phyloP scores from a whole-genome alignment of 2,888 invertebrate species.

The Tipula vernalis region DNA sequence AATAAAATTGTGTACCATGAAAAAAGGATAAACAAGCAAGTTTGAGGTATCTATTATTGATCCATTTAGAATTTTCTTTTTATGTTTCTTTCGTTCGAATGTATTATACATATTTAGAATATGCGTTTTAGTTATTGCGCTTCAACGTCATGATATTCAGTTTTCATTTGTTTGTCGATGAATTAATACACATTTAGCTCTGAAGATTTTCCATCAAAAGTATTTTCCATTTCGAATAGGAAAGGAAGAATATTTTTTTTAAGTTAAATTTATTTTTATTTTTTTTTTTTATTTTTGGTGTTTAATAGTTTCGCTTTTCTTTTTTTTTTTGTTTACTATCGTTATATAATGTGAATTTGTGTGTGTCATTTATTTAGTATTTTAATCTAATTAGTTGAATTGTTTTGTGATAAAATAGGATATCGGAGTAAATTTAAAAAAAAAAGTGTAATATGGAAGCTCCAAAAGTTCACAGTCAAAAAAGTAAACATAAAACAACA shows the following conservation, averaged over 20 bases:
- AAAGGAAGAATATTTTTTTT: background rate
- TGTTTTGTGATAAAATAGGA: background rate
- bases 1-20: background rate
- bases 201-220: background rate
- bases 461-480: slow-evolving; percentile 35
- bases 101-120: slow-evolving; percentile 5
- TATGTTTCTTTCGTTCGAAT: background rate
- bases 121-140: slow-evolving; percentile 10
- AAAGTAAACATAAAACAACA: slow-evolving; percentile 27
- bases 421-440: background rate
- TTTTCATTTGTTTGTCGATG: slow-evolving; percentile 6
- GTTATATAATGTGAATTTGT: background rate
- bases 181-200: background rate
- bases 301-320: background rate
- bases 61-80: background rate
- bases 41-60: background rate
- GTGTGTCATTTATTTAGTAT: background rate
- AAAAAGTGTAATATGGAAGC: slow-evolving; percentile 25
- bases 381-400: background rate
- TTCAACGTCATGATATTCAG: slow-evolving; percentile 9
- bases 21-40: background rate
- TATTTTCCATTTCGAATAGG: background rate
- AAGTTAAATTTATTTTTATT: background rate
- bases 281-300: background rate
- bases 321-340: background rate